Evolutionary conservation across 2,888 invertebrate species (phyloP), one percentile per base, ranked within the genome.

Genomic region (Noctua fimbriata): DNA sequence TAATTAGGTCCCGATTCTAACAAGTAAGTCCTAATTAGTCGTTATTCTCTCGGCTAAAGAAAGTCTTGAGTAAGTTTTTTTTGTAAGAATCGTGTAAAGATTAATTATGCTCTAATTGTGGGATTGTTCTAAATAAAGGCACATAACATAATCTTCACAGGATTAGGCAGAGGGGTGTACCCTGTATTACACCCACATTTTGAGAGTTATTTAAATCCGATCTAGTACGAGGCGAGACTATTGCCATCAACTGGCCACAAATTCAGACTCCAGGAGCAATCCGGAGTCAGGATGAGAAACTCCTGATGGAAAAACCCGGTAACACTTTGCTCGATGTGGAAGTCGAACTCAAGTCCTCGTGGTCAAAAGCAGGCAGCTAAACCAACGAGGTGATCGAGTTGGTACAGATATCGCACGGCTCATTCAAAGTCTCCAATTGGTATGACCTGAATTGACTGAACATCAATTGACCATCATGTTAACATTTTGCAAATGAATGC

Each of bases 101-200:
- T 60, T 82, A 76, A 80, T 76, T 82, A n/a, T 5, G 0, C 12
- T 6, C 21, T 69, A 69, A 82, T 76, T 60, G 9, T 49, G n/a
- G 16, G 10, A 44, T 44, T 69, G n/a, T 67, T 58, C 58, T 73
- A 0, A 14, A 12, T 73, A 0, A 14, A 12, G 1, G 2, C 24
- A 41, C 32, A n/a, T 55, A 58, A 28, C 7, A 18, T 32, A 32
- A 32, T 63, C 36, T 7, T 28, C 2, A 60, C 63, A 63, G 63
- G 9, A 63, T 63, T 32, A 63, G 63, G 32, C 63, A 63, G 18
- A 63, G 18, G 18, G 32, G 7, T 18, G 63, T 63, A 32, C 63
- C 32, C 9, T 32, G 63, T 63, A 32, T 63, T 63, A 32, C 32
- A 63, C 63, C 32, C 1, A 60, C 7, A 28, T 60, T 28, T 60